phyloP scores from a whole-genome alignment of 2,888 invertebrate genomes.

The Drosophila flavopinicola region DNA sequence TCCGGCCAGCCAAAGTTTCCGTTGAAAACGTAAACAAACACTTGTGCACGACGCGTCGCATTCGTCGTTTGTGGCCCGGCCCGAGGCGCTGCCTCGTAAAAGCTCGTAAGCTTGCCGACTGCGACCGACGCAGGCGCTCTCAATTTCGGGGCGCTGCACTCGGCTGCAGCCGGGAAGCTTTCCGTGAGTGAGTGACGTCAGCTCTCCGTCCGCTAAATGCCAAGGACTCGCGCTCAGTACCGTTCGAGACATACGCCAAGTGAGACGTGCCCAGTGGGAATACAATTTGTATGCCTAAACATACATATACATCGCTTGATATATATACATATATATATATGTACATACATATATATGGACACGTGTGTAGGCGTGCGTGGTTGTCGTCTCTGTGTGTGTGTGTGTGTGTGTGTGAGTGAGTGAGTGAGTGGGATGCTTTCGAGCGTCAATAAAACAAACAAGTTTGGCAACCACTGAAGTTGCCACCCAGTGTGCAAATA shows the following conservation, averaged over 20 bases:
- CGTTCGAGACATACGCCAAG: slow-evolving; percentile 67
- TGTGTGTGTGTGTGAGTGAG: slow-evolving; percentile 14
- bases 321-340: background rate
- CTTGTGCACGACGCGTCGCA: slow-evolving; percentile 47
- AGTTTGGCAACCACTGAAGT: slow-evolving; percentile 49
- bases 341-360: slow-evolving; percentile 2
- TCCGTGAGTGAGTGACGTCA: slow-evolving; percentile 76
- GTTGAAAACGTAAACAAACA: slow-evolving; percentile 75
- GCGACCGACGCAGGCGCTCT: slow-evolving; percentile 29
- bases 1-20: slow-evolving; percentile 25
- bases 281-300: background rate
- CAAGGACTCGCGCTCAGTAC: slow-evolving; percentile 79
- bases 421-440: slow-evolving; percentile 44
- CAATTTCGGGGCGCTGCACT: slow-evolving; percentile 9
- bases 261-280: slow-evolving; percentile 54
- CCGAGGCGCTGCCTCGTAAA: slow-evolving; percentile 27
- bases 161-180: slow-evolving; percentile 55
- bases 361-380: slow-evolving; percentile 39
- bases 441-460: slow-evolving; percentile 70
- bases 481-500: slow-evolving; percentile 12
- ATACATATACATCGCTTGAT: background rate
- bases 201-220: slow-evolving; percentile 56
- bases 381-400: slow-evolving; percentile 4
- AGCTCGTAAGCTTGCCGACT: slow-evolving; percentile 21
- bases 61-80: no score